Evolutionary conservation across 2,113 vertebrate genomes (phyloP), one percentile per base, ranked within the genome.

Genomic region (Strix uralensis): DNA sequence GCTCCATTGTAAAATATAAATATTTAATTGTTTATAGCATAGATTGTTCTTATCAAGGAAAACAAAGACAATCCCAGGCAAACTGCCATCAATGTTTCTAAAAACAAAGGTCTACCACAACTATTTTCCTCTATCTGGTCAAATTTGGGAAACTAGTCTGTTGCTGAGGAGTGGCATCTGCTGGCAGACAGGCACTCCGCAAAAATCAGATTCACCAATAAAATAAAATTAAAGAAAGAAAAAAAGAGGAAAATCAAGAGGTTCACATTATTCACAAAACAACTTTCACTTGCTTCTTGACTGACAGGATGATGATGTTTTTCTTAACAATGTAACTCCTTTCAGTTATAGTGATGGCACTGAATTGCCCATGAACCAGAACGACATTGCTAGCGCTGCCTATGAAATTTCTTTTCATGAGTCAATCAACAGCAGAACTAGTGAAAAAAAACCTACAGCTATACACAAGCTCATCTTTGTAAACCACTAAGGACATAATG

Each of bases 161-260:
- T 69, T 92, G 83, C 82, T 83, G 61, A 70, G 58, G 51, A 90
- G 79, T 84, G 72, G 71, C 92, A 96, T 13, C 92, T 94, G 82
- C 88, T 78, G 92, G 92, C 38, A 67, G 79, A 82, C 5, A 87
- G 86, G 32, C 34, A 55, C 9, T 38, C 22, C 4, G 3, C n/a
- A 84, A 89, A 95, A 85, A 66, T 47, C 55, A 44, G 26, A 71
- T 40, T 88, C n/a, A 59, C 2, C 15, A 67, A 34, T 23, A 22
- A 59, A 32, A 49, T 6, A 9, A 34, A 42, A 42, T 42, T 42
- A 42, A 29, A 42, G 4, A 5, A 19, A 27, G 51, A 2, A 46
- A 19, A 11, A 44, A 13, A 25, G 55, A 40, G 10, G 22, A 23
- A 55, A 91, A 70, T 38, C 26, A 34, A 38, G 59, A 59, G 22